Evolutionary conservation across 1,140 invertebrate genomes (phyloP).

Genomic region (Centruroides sculpturatus): DNA sequence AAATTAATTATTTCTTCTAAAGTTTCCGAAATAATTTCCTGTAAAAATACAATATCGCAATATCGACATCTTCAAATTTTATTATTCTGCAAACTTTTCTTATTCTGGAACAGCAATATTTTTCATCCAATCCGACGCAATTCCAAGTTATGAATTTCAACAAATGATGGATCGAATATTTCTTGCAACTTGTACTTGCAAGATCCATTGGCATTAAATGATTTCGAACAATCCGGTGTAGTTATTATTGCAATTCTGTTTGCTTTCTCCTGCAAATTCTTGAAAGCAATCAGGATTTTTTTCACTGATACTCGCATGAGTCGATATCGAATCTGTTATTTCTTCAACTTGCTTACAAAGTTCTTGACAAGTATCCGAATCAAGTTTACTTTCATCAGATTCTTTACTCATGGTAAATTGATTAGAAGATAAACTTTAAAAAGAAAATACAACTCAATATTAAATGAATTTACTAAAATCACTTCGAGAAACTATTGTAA

Average conservation of each 20-base stretch:
- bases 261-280: too few relatives aligned
- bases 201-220: too few relatives aligned
- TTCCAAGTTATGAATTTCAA: slow-evolving; percentile 42
- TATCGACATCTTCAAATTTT: slow-evolving; percentile 31
- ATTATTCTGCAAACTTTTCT: slow-evolving; percentile 37
- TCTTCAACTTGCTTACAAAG: slow-evolving; percentile 35
- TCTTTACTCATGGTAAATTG: slow-evolving; percentile 9
- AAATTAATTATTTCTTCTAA: slow-evolving; percentile 27
- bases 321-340: slow-evolving; percentile 38
- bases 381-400: slow-evolving; percentile 22
- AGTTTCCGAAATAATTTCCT: slow-evolving; percentile 40
- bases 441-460: too few relatives aligned
- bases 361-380: slow-evolving; percentile 28
- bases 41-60: slow-evolving; percentile 47
- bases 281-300: too few relatives aligned
- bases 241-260: too few relatives aligned
- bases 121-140: slow-evolving; percentile 43
- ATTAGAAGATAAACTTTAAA: too few relatives aligned
- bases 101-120: slow-evolving; percentile 37
- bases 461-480: too few relatives aligned
- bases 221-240: too few relatives aligned
- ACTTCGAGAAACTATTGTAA: too few relatives aligned
- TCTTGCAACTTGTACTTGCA: too few relatives aligned
- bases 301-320: slow-evolving; percentile 22
- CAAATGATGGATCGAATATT: neutral